Evolutionary conservation across 1,140 invertebrate species (phyloP).

Genomic region (Ptiloglossa arizonensis): DNA sequence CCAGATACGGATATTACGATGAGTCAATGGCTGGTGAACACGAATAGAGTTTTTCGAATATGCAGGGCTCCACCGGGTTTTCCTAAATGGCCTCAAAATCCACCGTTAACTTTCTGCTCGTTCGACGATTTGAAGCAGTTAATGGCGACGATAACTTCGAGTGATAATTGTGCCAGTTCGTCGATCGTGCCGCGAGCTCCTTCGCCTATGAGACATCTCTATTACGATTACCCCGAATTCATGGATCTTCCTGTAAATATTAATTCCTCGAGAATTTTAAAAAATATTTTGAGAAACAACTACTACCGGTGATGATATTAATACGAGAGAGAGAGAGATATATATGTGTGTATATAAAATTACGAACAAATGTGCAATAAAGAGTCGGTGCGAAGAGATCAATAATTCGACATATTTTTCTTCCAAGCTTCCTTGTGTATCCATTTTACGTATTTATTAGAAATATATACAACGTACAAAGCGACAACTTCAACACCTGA

Average conservation of each 20-base stretch:
- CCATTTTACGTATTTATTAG: conserved; percentile 16
- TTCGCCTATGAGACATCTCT: neutral
- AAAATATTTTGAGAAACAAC: conserved; percentile 1
- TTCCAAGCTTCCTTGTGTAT: neutral
- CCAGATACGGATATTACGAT: accelerated
- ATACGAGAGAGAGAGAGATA: neutral
- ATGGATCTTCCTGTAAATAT: neutral
- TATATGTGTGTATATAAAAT: neutral
- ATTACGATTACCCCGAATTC: conserved; percentile 24
- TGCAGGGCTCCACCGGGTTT: neutral
- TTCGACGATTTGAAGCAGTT: no score
- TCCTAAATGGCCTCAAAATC: neutral
- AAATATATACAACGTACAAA: conserved; percentile 43
- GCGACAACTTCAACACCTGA: neutral
- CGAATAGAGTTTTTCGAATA: neutral
- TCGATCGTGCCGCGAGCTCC: neutral
- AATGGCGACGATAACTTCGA: accelerated
- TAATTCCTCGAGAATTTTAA: neutral
- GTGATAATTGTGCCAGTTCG: accelerated
- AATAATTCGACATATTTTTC: neutral
- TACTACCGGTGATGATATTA: neutral
- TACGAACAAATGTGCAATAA: conserved; percentile 5
- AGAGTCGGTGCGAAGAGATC: neutral
- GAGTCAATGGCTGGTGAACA: accelerated
- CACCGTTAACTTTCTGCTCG: neutral